These are phyloP conservation scores for Mycalesis mineus DNA, from an alignment of 2,888 invertebrate genomes.

Conservation along the genomic window DNA sequence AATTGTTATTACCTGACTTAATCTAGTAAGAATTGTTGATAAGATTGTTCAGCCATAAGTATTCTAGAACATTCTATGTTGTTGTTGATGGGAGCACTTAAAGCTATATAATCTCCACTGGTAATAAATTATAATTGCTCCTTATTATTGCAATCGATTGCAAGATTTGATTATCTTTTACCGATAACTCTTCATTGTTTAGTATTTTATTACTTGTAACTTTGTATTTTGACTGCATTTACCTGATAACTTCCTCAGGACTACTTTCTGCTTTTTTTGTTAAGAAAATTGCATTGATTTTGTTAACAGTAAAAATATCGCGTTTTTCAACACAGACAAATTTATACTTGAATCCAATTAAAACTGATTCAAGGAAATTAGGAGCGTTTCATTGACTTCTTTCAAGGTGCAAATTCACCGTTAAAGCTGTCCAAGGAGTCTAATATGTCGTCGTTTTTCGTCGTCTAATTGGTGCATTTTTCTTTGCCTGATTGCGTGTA, in stretches of 20 bases:
- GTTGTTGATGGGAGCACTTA: background rate
- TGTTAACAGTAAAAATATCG: no score
- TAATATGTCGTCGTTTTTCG: no score
- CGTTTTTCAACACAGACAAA: no score
- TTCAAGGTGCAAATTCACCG: no score
- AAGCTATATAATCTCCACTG: conserved; percentile 1
- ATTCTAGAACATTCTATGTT: conserved; percentile 27
- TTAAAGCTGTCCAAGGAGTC: no score
- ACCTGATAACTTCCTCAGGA: background rate
- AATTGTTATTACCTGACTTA: conserved; percentile 5
- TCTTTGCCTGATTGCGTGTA: no score
- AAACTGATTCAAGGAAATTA: no score
- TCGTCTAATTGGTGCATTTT: no score
- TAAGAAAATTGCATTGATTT: no score
- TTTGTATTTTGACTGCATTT: background rate
- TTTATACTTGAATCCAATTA: no score
- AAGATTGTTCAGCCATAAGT: conserved; percentile 25
- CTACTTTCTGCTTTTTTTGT: background rate
- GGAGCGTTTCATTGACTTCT: no score
- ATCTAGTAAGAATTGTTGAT: conserved; percentile 22
- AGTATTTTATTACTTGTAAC: background rate
- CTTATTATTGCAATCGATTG: conserved; percentile 2
- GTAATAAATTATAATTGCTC: conserved; percentile 7
- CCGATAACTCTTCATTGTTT: background rate
- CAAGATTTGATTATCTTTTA: conserved; percentile 1